Percentiles rank a stretch among this genome's conserved stretches.
Conservation (phyloP, 2,888 invertebrate species). For the Drosophila tripunctata region DNA sequence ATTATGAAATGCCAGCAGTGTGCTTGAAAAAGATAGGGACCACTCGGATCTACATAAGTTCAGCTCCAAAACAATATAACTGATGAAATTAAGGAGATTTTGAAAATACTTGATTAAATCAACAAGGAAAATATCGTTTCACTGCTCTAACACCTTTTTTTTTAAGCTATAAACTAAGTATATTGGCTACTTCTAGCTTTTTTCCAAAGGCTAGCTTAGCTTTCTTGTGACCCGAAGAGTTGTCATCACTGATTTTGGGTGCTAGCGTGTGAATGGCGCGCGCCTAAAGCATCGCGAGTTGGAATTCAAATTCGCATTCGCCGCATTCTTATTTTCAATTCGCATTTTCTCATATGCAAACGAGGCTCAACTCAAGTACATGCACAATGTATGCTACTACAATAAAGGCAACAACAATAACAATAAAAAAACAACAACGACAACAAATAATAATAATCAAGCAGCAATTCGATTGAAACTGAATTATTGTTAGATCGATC, state of each 20-base stretch:
- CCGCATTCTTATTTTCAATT: conserved; percentile 31
- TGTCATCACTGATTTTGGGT: too few relatives aligned
- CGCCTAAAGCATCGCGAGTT: not conserved
- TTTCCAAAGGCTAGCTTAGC: too few relatives aligned
- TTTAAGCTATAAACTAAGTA: too few relatives aligned
- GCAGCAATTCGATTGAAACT: conserved; percentile 68
- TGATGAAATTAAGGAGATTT: too few relatives aligned
- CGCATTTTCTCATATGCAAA: conserved; percentile 46
- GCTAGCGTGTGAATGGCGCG: conserved; percentile 15
- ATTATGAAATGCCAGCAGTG: too few relatives aligned
- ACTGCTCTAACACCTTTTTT: too few relatives aligned
- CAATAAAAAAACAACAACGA: conserved; percentile 23
- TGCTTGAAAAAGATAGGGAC: too few relatives aligned
- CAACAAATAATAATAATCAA: conserved; percentile 59
- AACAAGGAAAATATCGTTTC: too few relatives aligned
- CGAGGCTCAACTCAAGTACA: conserved; percentile 26
- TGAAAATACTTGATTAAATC: too few relatives aligned
- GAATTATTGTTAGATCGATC: conserved; percentile 83
- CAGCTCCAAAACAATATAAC: too few relatives aligned
- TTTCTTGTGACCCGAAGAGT: not conserved
- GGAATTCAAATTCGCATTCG: conserved; percentile 9
- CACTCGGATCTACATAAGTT: too few relatives aligned
- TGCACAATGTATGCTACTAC: conserved; percentile 25
- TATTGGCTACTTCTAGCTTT: too few relatives aligned
- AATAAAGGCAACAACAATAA: conserved; percentile 27